Conservation (phyloP, 2,113 vertebrate genomes). For the Pogonocichla stellata region DNA sequence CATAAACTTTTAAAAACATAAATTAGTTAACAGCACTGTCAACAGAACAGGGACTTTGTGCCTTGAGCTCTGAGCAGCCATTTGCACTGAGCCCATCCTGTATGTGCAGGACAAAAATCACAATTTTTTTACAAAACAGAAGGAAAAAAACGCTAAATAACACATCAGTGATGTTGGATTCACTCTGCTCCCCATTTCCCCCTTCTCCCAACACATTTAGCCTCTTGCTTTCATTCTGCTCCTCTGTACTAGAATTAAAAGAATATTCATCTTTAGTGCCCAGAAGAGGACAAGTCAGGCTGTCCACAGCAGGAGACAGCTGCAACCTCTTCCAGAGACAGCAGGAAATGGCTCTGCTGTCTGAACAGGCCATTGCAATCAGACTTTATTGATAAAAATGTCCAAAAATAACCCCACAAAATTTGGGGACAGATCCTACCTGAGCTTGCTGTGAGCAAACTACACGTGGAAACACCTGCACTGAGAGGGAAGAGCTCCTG, state of each 20-base stretch:
- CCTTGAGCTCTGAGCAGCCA: not conserved
- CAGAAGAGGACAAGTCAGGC: not conserved
- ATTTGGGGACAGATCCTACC: not conserved
- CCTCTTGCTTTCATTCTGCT: not conserved
- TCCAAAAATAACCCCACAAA: not conserved
- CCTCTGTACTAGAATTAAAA: not conserved
- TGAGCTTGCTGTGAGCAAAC: conserved; percentile 37
- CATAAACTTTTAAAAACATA: accelerated
- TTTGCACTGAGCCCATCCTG: not conserved
- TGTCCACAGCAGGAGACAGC: conserved; percentile 8
- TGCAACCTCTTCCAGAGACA: conserved; percentile 47
- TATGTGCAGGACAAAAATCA: not conserved
- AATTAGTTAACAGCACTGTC: not conserved
- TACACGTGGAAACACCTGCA: not conserved
- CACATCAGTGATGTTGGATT: not conserved
- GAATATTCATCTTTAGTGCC: not conserved
- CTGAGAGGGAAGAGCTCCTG: not conserved
- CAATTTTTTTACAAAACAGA: not conserved
- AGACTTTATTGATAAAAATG: conserved; percentile 35
- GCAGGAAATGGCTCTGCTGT: conserved; percentile 28
- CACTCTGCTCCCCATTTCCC: not conserved
- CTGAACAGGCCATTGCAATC: conserved; percentile 45
- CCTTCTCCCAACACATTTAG: not conserved
- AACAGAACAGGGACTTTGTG: not conserved
- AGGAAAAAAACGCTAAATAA: accelerated